These are phyloP conservation scores for Tribolium freemani DNA, from an alignment of 2,888 invertebrate species.

Conservation along the genomic window DNA sequence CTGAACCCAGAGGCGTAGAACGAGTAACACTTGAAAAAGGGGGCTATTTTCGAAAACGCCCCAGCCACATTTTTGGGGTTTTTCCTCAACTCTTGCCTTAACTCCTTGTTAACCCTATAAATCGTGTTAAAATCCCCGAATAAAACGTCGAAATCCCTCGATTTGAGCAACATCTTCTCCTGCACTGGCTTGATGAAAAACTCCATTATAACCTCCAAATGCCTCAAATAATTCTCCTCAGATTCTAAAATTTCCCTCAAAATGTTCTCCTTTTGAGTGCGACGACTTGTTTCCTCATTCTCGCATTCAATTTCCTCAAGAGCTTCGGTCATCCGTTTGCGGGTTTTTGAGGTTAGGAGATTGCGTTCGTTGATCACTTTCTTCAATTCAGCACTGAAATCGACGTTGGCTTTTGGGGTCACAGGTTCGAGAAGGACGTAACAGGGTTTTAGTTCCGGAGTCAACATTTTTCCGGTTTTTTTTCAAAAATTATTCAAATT, in stretches of 20 bases:
- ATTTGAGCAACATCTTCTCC: slow-evolving; percentile 69
- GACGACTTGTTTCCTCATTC: slow-evolving; percentile 63
- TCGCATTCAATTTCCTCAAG: slow-evolving; percentile 69
- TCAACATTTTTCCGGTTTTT: neutral
- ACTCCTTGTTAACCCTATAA: slow-evolving; percentile 75
- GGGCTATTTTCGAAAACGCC: slow-evolving; percentile 80
- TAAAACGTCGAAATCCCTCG: slow-evolving; percentile 70
- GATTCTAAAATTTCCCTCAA: slow-evolving; percentile 79
- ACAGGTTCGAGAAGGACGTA: slow-evolving; percentile 64
- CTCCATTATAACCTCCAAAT: slow-evolving; percentile 76
- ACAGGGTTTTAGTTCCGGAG: slow-evolving; percentile 42
- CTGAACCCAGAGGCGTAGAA: slow-evolving; percentile 83
- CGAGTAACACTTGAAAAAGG: slow-evolving; percentile 84
- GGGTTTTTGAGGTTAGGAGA: slow-evolving; percentile 73
- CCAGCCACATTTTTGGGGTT: slow-evolving; percentile 73
- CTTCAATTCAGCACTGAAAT: slow-evolving; percentile 73
- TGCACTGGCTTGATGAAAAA: slow-evolving; percentile 75
- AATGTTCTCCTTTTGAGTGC: slow-evolving; percentile 69
- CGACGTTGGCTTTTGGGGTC: slow-evolving; percentile 72
- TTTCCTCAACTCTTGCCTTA: slow-evolving; percentile 72
- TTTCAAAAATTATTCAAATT: too few species aligned
- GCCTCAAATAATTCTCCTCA: slow-evolving; percentile 78
- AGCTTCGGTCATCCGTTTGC: slow-evolving; percentile 74
- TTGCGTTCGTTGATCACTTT: slow-evolving; percentile 75
- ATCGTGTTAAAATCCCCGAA: slow-evolving; percentile 78